Base-by-base conservation (phyloP, 2,797 vertebrate genomes). In the Pangasius larnaudii region DNA sequence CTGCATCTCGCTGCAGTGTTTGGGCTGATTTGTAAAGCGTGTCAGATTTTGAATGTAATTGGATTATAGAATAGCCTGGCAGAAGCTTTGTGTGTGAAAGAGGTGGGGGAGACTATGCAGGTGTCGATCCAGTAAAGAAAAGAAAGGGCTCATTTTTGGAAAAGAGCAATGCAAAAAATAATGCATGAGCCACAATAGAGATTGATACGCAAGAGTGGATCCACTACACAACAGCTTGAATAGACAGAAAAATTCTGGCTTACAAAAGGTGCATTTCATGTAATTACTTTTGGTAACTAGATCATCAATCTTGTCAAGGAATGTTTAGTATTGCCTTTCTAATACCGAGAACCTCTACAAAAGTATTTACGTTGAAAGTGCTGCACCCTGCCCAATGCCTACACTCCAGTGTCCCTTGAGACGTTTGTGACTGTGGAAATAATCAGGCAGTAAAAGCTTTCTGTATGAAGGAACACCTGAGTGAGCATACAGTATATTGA, bases 31-130 rank as follows among this genome's bases (percentile, higher is more conserved):
- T 92, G 88, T 93, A 90, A 93, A 95, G 95, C 94, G 93, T 95
- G 92, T 95, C 95, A 93, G 93, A 94, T 96, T 95, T 94, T 91
- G 91, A 87, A 92, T 94, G 94, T 95, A 96, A 96, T 94, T 94
- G 94, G 95, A 95, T 96, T 95, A 96, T 93, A 91, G 91, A 92
- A 93, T 92, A 95, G 94, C 93, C 93, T 90, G 61, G 69, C 77
- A 85, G 33, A 63, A 58, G 49, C 85, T 85, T 65, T 83, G 81
- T 84, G 74, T 80, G 75, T 65, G 51, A 71, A 78, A 77, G 65
- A 82, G 58, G 82, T n/a, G 42, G 46, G 36, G 19, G 65, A 30
- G 72, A 58, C 36, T 2, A 39, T 8, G 69, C 86, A 87, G 89
- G 58, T 88, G 89, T 59, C 58, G 58, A 85, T 61, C 51, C 51